phyloP scores from a whole-genome alignment of 2,113 vertebrate genomes.

The Leptobrachium ailaonicum region DNA sequence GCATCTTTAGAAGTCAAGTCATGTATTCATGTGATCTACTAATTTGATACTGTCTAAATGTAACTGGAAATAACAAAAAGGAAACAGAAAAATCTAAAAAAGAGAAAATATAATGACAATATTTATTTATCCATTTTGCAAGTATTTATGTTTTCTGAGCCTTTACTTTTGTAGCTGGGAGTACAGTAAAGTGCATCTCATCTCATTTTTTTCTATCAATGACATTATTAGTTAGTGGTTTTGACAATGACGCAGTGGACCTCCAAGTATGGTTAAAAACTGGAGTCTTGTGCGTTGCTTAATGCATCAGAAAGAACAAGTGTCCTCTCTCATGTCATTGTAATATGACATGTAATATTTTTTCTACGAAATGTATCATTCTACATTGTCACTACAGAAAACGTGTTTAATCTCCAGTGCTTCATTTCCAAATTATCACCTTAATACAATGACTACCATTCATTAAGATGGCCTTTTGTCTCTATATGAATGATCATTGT shows the following conservation, averaged over 20 bases:
- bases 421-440: too few relatives aligned
- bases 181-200: background rate
- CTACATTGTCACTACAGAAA: too few relatives aligned
- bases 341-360: too few relatives aligned
- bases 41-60: conserved; percentile 11
- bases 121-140: conserved; percentile 42
- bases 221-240: background rate
- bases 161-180: background rate
- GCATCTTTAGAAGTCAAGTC: too few relatives aligned
- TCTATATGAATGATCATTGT: too few relatives aligned
- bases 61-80: background rate
- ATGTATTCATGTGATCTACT: too few relatives aligned
- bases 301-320: too few relatives aligned
- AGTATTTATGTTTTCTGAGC: conserved; percentile 24
- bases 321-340: too few relatives aligned
- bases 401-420: too few relatives aligned
- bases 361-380: too few relatives aligned
- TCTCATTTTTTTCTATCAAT: background rate
- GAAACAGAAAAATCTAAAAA: background rate
- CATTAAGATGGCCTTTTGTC: too few relatives aligned
- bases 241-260: conserved; percentile 5
- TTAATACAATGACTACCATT: too few relatives aligned
- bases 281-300: background rate
- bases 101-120: background rate
- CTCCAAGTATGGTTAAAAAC: background rate